Base-by-base conservation (phyloP, 2,797 vertebrate species). In the Gadopsis bispinosus region DNA sequence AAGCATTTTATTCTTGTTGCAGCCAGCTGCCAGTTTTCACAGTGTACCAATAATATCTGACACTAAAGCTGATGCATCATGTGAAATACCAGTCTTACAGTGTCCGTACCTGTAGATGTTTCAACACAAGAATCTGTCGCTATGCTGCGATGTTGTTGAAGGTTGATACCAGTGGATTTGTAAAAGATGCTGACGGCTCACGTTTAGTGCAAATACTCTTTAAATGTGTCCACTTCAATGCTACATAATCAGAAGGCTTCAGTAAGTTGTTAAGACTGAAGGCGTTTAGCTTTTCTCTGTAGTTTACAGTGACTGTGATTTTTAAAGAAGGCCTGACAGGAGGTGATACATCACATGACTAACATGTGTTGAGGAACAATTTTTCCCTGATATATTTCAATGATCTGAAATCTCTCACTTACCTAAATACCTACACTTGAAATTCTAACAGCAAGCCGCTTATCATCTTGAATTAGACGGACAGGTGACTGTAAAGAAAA, bases 21-120 rank as follows among this genome's bases (percentile, higher is more conserved):
- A 83, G 76, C 77, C 76, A 58, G 81, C 80, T 81, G 91, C 79
- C 77, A 83, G 26, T 87, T 92, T 90, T 92, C 91, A 89, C 89
- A 87, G 88, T 89, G 90, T 70, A 48, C 70, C 41, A 83, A 80
- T 66, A 56, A 74, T 6, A 51, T 83, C 73, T 53, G 84, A 83
- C 79, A 59, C 85, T 20, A 47, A 65, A 83, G 75, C 48, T 39
- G 4, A 48, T 0, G 16, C 13, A 6, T 77, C 39, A 1, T 29
- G 87, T 55, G 79, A 84, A 81, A 83, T 75, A 35, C 69, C 70
- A n/a, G 73, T 47, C 63, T 16, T 47, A 29, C 48, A 22, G 77
- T 9, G 37, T 70, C 75, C 48, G 54, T 10, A 56, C 66, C 48
- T 47, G 73, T 11, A 20, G 55, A 62, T 3, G 73, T 26, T 66